phyloP scores from a whole-genome alignment of 2,113 vertebrate species.

The Pongo abelii region DNA sequence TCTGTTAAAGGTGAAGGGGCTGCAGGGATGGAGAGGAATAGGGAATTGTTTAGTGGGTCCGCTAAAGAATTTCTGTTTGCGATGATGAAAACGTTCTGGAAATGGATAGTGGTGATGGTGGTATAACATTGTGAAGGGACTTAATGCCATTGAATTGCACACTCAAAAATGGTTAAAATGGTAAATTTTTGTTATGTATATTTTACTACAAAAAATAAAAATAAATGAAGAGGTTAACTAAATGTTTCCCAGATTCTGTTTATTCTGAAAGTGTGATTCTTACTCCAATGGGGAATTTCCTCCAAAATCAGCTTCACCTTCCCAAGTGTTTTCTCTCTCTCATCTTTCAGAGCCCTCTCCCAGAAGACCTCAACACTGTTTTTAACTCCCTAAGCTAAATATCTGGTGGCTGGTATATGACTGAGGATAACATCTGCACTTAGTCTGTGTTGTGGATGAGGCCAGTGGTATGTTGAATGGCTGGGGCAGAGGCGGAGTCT shows the following conservation, averaged over 20 bases:
- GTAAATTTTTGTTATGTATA: not conserved
- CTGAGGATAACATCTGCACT: fast-evolving
- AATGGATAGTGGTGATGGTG: fast-evolving
- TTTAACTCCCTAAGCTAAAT: too few relatives aligned
- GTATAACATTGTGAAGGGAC: not conserved
- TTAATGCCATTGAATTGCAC: not conserved
- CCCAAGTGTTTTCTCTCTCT: not conserved
- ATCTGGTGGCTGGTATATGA: not conserved
- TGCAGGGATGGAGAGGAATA: too few relatives aligned
- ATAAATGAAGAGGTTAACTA: not conserved
- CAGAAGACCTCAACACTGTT: not conserved
- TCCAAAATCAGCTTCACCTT: not conserved
- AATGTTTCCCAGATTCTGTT: not conserved
- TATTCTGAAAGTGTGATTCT: not conserved
- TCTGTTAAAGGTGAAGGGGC: not conserved
- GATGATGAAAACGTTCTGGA: not conserved
- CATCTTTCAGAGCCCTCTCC: not conserved
- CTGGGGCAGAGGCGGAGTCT: not conserved
- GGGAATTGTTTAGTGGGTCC: not conserved
- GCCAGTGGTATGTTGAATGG: fast-evolving
- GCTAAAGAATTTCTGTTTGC: not conserved
- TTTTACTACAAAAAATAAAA: not conserved
- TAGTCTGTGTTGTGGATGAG: not conserved
- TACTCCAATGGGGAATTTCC: not conserved
- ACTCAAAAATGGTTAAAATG: not conserved